Evolutionary conservation across 37 sponge, comb jelly and placozoan species (phyloP).

Genomic region (Aplysina aerophoba): DNA sequence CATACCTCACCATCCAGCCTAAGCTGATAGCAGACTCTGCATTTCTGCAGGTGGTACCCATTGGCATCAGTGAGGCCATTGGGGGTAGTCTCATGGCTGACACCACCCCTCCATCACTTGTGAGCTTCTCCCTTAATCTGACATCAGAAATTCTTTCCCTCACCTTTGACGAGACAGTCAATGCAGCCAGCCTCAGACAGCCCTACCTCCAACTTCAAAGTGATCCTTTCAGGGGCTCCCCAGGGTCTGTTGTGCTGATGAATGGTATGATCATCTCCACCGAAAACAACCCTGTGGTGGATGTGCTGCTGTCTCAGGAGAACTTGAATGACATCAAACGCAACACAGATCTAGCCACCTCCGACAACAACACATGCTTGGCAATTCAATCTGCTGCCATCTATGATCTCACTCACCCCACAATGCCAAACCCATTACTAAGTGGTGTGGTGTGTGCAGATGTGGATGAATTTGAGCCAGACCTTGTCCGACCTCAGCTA

Average conservation of each 20-base stretch:
- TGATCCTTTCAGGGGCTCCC: slow-evolving; percentile 12
- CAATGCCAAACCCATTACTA: background rate
- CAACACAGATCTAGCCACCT: slow-evolving; percentile 57
- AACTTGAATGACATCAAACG: slow-evolving; percentile 73
- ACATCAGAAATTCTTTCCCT: slow-evolving; percentile 71
- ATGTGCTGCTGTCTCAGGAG: slow-evolving; percentile 36
- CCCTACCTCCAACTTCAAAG: slow-evolving; percentile 49
- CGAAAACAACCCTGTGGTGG: slow-evolving; percentile 61
- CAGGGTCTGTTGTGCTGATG: slow-evolving; percentile 25
- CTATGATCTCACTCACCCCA: slow-evolving; percentile 48
- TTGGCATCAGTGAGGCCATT: slow-evolving; percentile 6
- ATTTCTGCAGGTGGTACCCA: slow-evolving; percentile 42
- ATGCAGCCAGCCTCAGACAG: slow-evolving; percentile 39
- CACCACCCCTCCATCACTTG: slow-evolving; percentile 54
- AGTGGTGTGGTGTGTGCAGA: slow-evolving; percentile 23
- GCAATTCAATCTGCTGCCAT: slow-evolving; percentile 25
- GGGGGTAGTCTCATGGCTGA: slow-evolving; percentile 40
- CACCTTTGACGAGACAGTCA: slow-evolving; percentile 89
- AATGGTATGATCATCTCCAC: slow-evolving; percentile 21
- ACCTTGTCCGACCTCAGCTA: slow-evolving; percentile 65
- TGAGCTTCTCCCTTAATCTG: slow-evolving; percentile 71
- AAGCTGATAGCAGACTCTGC: slow-evolving; percentile 57
- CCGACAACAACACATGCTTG: slow-evolving; percentile 75
- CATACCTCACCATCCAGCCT: slow-evolving; percentile 55
- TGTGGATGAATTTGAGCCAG: slow-evolving; percentile 43